phyloP scores from a whole-genome alignment of 1,140 invertebrate species.

The Drosophila asahinai region DNA sequence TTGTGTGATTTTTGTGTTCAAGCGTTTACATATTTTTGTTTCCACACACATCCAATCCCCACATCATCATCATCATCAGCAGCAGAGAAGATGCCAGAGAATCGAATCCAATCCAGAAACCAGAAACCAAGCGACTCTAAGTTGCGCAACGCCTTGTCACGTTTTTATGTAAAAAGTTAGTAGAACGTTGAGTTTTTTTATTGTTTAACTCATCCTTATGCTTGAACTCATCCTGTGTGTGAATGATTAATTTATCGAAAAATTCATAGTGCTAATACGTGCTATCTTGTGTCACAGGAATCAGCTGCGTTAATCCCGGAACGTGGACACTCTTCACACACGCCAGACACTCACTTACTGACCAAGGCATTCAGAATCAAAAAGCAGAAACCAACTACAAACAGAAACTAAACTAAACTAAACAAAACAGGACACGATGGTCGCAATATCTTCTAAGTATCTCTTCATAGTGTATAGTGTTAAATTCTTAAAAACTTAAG shows the following conservation, averaged over 20 bases:
- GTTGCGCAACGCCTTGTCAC: slow-evolving; percentile 77
- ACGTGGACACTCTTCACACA: slow-evolving; percentile 26
- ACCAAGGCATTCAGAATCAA: slow-evolving; percentile 69
- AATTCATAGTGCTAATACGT: not conserved
- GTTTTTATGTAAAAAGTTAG: slow-evolving; percentile 81
- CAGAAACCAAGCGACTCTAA: slow-evolving; percentile 64
- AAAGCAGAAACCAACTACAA: slow-evolving; percentile 65
- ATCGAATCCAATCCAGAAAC: slow-evolving; percentile 34
- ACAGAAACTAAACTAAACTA: slow-evolving; percentile 46
- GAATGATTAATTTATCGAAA: not conserved
- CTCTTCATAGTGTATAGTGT: slow-evolving; percentile 82
- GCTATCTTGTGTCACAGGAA: slow-evolving; percentile 52
- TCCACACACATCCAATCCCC: slow-evolving; percentile 36
- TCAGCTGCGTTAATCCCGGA: slow-evolving; percentile 71
- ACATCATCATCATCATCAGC: slow-evolving; percentile 46
- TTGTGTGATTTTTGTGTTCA: slow-evolving; percentile 83
- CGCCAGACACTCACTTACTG: slow-evolving; percentile 37
- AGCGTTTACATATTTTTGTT: slow-evolving; percentile 79
- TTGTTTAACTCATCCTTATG: slow-evolving; percentile 20
- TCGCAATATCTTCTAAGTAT: slow-evolving; percentile 80
- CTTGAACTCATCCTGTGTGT: slow-evolving; percentile 17
- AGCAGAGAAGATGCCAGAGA: slow-evolving; percentile 44
- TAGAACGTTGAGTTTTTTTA: slow-evolving; percentile 31
- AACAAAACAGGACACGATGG: slow-evolving; percentile 77
- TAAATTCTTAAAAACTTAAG: slow-evolving; percentile 65